Evolutionary conservation across 2,888 invertebrate species (phyloP), one percentile per base, ranked within the genome.

Genomic region (Conus canariensis): DNA sequence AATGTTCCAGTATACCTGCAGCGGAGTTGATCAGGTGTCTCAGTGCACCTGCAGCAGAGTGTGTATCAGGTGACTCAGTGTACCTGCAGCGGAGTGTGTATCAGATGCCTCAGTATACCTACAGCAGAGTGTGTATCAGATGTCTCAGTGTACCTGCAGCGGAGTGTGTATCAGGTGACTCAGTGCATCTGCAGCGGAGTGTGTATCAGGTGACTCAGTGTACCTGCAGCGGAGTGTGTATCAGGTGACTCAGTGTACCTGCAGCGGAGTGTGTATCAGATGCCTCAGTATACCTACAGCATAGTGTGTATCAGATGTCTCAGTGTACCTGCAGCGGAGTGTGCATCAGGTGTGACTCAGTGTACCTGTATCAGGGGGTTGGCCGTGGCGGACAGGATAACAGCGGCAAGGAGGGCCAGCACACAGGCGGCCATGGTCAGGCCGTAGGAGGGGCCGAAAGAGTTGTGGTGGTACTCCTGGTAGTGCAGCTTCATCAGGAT

Each of bases 401-500:
- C 83, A n/a, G 83, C 83, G 12, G 64, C 83, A 10, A 88, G 45
- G 22, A 88, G 59, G 45, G 88, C 88, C 59, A 83, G 7, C n/a
- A 25, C 67, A n/a, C n/a, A 56, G 56, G 60, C 67, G 6, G 83
- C 67, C 25, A 45, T 19, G 56, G 88, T 88, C 19, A 67, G 5
- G 82, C 12, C 67, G 83, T 88, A 83, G 60, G 88, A 16, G 22
- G 60, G 60, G 10, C 83, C 82, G 67, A 88, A 83, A 30, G 60
- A 59, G 45, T 64, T 45, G 3, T 22, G 9, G 10, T 22, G 22
- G 56, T 67, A 88, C 56, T 67, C n/a, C 56, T 83, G 82, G 83
- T 83, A 80, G 60, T 83, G n/a, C 83, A 88, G 14, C 88, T 88
- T 56, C 88, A 88, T 88, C 88, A 88, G 80, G 64, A 88, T n/a